Base-by-base conservation (phyloP, 64 coral and sea anemone species). In the Stylophora pistillata region DNA sequence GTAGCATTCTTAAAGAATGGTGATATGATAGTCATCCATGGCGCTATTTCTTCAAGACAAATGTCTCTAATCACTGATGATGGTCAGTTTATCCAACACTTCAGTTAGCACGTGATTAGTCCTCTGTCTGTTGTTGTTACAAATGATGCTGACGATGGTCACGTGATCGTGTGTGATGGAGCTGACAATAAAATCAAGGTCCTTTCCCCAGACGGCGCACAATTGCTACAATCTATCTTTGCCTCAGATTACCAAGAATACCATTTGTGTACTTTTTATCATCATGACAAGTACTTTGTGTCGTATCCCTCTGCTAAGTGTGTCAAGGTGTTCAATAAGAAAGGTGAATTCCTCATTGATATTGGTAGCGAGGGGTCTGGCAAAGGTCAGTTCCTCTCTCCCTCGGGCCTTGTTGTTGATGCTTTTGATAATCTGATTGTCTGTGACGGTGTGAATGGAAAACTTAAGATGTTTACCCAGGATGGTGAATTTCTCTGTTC, bases 251-350 rank as follows among this genome's bases (percentile, higher is more conserved):
- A 32, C 29, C 29, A 89, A 1, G 88, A 71, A 3, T 28, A 58
- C 10, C 75, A 76, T 17, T 32, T 33, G n/a, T 89, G 69, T 56
- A 16, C 77, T 33, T 52, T 68, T 28, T 69, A 89, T 71, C 21
- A 77, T 21, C 61, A 79, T 37, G 53, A 62, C 17, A 71, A n/a
- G 28, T 89, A 30, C 23, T 89, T 89, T 68, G 52, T 68, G 3
- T 79, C 74, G 2, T 89, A 79, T n/a, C n/a, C n/a, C n/a, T n/a
- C 72, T 55, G 31, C 18, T 21, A 33, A 89, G 30, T 71, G 27
- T 81, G 78, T 89, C 52, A 56, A 65, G 20, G 65, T 89, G 21
- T 89, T 89, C n/a, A n/a, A 80, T n/a, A 13, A 70, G 13, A n/a
- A 72, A 29, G 88, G 88, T 31, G 12, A 15, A 2, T 80, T 71